These are phyloP conservation scores for Gadus macrocephalus DNA, from an alignment of 2,113 vertebrate genomes.

Conservation along the genomic window DNA sequence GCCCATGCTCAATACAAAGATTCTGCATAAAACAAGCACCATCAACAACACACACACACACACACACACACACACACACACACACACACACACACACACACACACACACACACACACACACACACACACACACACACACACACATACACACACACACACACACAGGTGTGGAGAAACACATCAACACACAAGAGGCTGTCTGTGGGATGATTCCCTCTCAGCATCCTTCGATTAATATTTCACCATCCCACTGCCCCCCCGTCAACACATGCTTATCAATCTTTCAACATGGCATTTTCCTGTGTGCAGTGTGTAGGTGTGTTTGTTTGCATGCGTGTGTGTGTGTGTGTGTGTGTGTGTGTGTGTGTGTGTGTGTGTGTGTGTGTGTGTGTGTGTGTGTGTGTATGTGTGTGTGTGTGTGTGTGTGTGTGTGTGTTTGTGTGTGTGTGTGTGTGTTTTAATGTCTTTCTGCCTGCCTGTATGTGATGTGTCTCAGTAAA, in stretches of 20 bases:
- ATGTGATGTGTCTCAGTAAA: background rate
- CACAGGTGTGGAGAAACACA: conserved; percentile 19
- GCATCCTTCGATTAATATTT: conserved; percentile 72
- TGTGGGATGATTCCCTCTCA: conserved; percentile 55
- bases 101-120: background rate
- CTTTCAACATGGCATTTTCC: conserved; percentile 72
- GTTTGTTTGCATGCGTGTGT: background rate
- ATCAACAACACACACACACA: no score
- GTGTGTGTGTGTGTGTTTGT: conserved; percentile 7
- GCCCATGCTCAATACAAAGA: no score
- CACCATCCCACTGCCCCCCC: conserved; percentile 63
- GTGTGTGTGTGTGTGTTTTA: conserved; percentile 20
- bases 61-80: no score
- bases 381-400: conserved; percentile 14
- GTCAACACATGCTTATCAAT: conserved; percentile 65
- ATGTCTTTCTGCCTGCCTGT: background rate
- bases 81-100: conserved; percentile 36
- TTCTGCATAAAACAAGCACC: no score
- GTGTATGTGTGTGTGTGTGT: background rate
- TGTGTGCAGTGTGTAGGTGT: conserved; percentile 36
- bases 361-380: conserved; percentile 19
- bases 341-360: conserved; percentile 8
- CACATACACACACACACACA: conserved; percentile 10
- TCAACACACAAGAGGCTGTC: no score
- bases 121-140: conserved; percentile 32